phyloP scores from a whole-genome alignment of 1,140 invertebrate species.

The Armadillidium nasatum region DNA sequence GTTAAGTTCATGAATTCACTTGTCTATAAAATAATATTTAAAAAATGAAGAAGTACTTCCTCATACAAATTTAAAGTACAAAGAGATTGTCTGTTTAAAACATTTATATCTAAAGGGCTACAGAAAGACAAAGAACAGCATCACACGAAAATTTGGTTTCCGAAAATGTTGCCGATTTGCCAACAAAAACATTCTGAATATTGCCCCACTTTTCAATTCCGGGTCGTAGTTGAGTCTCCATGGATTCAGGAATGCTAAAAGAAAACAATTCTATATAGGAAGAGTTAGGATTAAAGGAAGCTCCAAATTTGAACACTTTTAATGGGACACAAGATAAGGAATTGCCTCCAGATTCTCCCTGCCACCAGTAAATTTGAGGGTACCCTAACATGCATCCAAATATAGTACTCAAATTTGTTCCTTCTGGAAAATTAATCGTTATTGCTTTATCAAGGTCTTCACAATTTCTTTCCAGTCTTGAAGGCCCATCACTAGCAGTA shows the following conservation, averaged over 20 bases:
- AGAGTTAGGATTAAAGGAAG: conserved; percentile 25
- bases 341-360: conserved; percentile 39
- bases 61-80: no score
- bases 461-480: background rate
- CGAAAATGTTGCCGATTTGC: conserved; percentile 34
- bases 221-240: conserved; percentile 36
- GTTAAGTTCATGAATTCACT: no score
- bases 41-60: no score
- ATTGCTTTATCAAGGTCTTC: conserved; percentile 29
- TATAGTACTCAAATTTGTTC: conserved; percentile 39
- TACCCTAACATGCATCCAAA: conserved; percentile 43
- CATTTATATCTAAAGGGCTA: conserved; percentile 30
- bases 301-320: conserved; percentile 42
- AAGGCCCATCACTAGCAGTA: conserved; percentile 22
- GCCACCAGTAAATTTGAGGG: conserved; percentile 44
- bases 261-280: conserved; percentile 38
- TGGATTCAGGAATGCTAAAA: conserved; percentile 40
- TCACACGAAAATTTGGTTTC: conserved; percentile 41
- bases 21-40: no score
- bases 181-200: conserved; percentile 37
- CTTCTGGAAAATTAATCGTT: conserved; percentile 35
- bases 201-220: conserved; percentile 42
- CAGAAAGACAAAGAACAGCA: conserved; percentile 41
- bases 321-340: conserved; percentile 41
- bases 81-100: no score